Evolutionary conservation across 2,888 invertebrate species (phyloP).

Genomic region (Eupithecia exiguata): DNA sequence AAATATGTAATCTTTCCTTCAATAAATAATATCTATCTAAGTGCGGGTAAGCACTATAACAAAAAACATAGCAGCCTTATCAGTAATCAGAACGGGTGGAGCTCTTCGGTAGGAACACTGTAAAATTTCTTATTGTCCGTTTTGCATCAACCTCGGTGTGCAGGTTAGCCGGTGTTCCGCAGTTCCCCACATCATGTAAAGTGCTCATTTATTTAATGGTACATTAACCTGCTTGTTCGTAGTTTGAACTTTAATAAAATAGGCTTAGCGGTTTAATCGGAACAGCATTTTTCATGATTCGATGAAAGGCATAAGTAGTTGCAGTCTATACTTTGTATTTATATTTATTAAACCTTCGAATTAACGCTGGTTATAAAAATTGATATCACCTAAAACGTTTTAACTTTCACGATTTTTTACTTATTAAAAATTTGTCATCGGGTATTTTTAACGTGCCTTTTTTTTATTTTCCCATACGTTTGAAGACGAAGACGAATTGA

Average conservation of each 20-base stretch:
- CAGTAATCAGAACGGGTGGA: not conserved
- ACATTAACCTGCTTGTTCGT: conserved; percentile 29
- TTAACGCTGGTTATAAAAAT: not conserved
- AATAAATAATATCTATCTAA: too few relatives aligned
- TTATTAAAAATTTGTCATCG: too few relatives aligned
- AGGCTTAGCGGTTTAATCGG: conserved; percentile 21
- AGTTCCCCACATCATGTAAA: conserved; percentile 32
- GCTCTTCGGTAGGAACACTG: not conserved
- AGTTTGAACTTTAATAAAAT: conserved; percentile 21
- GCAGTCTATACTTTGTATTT: not conserved
- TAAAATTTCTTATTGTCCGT: not conserved
- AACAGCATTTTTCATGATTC: not conserved
- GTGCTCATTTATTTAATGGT: conserved; percentile 36
- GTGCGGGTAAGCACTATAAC: too few relatives aligned
- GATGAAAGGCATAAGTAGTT: not conserved
- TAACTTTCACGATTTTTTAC: too few relatives aligned
- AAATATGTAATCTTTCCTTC: too few relatives aligned
- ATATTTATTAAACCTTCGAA: not conserved
- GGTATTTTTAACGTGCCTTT: too few relatives aligned
- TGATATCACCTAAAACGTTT: too few relatives aligned
- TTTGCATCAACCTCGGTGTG: conserved; percentile 15
- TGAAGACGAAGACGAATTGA: too few relatives aligned
- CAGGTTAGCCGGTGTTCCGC: conserved; percentile 21
- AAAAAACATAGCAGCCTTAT: too few relatives aligned
- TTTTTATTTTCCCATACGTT: too few relatives aligned